Base-by-base conservation (phyloP, 2,888 invertebrate species). In the Xestia ashworthii region DNA sequence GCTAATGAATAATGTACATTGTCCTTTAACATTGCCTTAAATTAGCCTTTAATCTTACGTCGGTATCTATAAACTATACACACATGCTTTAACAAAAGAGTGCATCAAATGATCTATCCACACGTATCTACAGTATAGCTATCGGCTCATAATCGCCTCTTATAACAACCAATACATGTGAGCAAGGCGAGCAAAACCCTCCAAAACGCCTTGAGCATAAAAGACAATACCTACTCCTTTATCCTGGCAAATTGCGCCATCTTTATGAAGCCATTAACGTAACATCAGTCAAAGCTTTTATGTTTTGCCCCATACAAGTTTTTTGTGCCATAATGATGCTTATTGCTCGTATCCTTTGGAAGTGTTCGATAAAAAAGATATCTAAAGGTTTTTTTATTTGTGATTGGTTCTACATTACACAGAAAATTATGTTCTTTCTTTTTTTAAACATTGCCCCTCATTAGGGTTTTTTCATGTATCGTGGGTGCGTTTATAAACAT, bases 261-360 rank as follows among this genome's bases (percentile, higher is more conserved):
- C 85, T 89, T 91, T 89, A 88, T 82, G 88, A 89, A 89, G 89
- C 89, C 91, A 91, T 93, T 93, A 92, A 87, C 86, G 90, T 80
- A 71, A 87, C 90, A 89, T 90, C 89, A 90, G 89, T 90, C 90
- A 90, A 91, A 89, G 92, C 92, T 91, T 91, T 93, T 89, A 91
- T 88, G 85, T 90, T 89, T 85, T 44, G 8, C 65, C 74, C 66
- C 82, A 80, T 77, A 84, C 79, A 81, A 78, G 81, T 85, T 85
- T 83, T 84, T 85, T 83, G 84, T 81, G 81, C 53, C 71, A 62
- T 85, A 84, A 86, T 78, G 80, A 78, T 68, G 76, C 65, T 65
- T 65, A 65, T 65, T 65, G 44, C 75, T 82, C 79, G 77, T 81
- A 81, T 84, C 76, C 70, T 78, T 82, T 79, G 50, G 14, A 69